phyloP scores from a whole-genome alignment of 2,113 vertebrate genomes.

The Catharus fuscescens region DNA sequence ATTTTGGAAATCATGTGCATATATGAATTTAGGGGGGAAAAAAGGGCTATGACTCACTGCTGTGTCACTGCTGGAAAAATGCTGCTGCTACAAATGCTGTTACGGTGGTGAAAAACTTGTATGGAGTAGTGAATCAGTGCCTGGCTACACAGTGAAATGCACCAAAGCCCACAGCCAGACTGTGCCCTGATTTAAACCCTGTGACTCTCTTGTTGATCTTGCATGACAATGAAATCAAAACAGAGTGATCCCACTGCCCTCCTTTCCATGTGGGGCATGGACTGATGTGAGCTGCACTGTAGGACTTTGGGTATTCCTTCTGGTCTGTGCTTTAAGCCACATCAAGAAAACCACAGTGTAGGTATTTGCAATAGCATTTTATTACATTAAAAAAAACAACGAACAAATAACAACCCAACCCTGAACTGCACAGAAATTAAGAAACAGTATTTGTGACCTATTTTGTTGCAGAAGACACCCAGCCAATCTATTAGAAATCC shows the following conservation, averaged over 20 bases:
- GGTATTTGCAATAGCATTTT: background rate
- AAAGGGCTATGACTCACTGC: conserved; percentile 31
- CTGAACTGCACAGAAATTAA: background rate
- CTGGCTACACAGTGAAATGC: background rate
- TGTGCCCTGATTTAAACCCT: background rate
- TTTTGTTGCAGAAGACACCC: background rate
- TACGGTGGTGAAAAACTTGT: background rate
- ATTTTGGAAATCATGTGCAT: conserved; percentile 55
- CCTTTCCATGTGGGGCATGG: background rate
- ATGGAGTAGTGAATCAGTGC: conserved; percentile 8
- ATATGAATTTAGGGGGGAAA: background rate
- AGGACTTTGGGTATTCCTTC: background rate
- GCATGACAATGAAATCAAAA: background rate
- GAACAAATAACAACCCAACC: background rate
- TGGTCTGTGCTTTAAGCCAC: background rate
- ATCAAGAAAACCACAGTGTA: background rate
- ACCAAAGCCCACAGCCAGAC: background rate
- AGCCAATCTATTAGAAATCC: background rate
- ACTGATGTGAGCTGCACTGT: background rate
- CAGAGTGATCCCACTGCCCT: background rate
- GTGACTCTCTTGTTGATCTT: background rate
- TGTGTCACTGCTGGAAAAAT: conserved; percentile 38
- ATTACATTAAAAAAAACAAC: background rate
- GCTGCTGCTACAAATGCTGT: background rate
- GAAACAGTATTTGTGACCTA: background rate